Evolutionary conservation across 2,797 vertebrate species (phyloP).

Genomic region (Darevskia nairensis): DNA sequence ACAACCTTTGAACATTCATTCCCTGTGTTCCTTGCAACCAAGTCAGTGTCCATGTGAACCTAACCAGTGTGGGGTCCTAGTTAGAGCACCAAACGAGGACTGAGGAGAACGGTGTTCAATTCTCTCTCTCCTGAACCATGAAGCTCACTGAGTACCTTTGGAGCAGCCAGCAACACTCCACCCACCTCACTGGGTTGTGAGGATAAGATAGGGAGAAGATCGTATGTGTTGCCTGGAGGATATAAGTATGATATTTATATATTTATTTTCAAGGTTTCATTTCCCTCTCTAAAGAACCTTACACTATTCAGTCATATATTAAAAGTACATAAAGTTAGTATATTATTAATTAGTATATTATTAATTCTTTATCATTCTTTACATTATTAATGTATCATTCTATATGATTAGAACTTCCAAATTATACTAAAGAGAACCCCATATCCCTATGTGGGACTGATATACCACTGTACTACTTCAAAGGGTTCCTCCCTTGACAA

Average conservation of each 20-base stretch:
- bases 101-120: too few species aligned
- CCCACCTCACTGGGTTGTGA: background rate
- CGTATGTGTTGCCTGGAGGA: background rate
- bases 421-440: background rate
- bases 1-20: constrained; percentile 11
- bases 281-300: background rate
- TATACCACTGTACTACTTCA: background rate
- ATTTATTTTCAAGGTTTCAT: background rate
- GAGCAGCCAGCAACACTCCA: background rate
- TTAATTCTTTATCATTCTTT: background rate
- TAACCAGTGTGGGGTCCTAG: background rate
- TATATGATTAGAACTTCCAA: background rate
- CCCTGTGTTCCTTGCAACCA: background rate
- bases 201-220: background rate
- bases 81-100: background rate
- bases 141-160: too few species aligned
- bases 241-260: background rate
- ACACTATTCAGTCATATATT: background rate
- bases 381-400: background rate
- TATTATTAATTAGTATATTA: background rate
- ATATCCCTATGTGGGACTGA: background rate
- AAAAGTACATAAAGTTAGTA: background rate
- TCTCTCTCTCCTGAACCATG: too few species aligned
- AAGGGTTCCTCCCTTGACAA: constrained; percentile 26
- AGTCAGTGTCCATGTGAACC: background rate